Conservation (phyloP, 2,113 vertebrate genomes). For the Megaleporinus macrocephalus region DNA sequence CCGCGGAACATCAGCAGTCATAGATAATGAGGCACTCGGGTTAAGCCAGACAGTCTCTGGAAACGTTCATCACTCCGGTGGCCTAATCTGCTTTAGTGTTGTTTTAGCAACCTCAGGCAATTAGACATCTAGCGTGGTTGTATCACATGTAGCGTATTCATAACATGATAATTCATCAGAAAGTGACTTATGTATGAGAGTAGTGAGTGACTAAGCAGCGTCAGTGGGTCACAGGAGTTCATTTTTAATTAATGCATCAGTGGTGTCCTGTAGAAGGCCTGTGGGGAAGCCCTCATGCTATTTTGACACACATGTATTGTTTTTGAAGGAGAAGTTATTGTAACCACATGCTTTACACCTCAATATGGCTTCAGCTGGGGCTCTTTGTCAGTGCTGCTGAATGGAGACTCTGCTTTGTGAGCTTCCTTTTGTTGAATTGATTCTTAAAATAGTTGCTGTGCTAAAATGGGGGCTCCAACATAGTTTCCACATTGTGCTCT, state of each 20-base stretch:
- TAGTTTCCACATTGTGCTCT: not conserved
- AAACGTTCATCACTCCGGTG: slow-evolving; percentile 9
- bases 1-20: not conserved
- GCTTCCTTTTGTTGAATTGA: not conserved
- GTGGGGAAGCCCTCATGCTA: not conserved
- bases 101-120: slow-evolving; percentile 4
- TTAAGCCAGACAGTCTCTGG: not conserved
- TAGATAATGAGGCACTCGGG: slow-evolving; percentile 11
- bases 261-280: not conserved
- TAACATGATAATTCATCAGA: slow-evolving; percentile 1
- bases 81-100: slow-evolving; percentile 21
- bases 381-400: not conserved
- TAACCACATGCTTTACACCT: not conserved
- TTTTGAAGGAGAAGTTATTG: not conserved
- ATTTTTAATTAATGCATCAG: not conserved
- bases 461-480: not conserved
- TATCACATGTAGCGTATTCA: not conserved
- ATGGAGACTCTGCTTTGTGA: not conserved
- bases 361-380: not conserved
- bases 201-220: not conserved
- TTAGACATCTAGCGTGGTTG: not conserved
- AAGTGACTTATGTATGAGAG: not conserved
- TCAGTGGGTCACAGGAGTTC: not conserved
- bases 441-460: not conserved
- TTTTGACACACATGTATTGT: not conserved